Base-by-base conservation (phyloP, 2,797 vertebrate species). In the Cyclura pinguis region DNA sequence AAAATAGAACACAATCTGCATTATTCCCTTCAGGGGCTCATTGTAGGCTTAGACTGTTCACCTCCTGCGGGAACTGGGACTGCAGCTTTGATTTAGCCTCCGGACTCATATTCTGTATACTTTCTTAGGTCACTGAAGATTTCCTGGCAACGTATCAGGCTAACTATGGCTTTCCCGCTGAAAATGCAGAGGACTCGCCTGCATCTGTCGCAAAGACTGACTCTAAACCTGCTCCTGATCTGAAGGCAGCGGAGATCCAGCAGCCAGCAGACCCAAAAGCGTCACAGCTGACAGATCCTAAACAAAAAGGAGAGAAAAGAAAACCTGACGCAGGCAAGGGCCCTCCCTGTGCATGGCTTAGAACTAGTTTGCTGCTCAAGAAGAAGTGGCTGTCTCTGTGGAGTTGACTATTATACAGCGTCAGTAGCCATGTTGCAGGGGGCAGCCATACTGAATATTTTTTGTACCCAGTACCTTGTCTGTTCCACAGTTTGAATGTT, bases 141-240 rank as follows among this genome's bases (percentile, higher is more conserved):
- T 99, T 99, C 95, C 96, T 99, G 38, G 99, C 99, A 89, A 98
- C 98, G 0, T 99, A 99, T 91, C 99, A 99, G 67, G 98, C 98
- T 81, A 99, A 98, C 97, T 99, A 99, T 69, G 99, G 99, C 91
- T 99, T 99, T 94, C 95, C 95, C 82, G 91, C 97, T 73, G 98
- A 98, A 42, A 97, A 96, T 80, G 94, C 94, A 29, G 96, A 96
- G 32, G 96, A 96, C 35, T 96, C 97, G 0, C 97, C 97, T 73
- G 91, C 94, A 81, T 96, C 97, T 78, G 95, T 47, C 12, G 86
- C 95, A 76, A 90, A 93, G 47, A 6, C 89, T 29, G 95, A 96
- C 88, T 95, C 88, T 59, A 94, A 95, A 72, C 78, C 93, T 0
- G 67, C 93, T 16, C 38, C 80, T 35, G 91, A 69, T 89, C 92